These are phyloP conservation scores for Zeus faber DNA, from an alignment of 2,113 vertebrate species.

Conservation along the genomic window DNA sequence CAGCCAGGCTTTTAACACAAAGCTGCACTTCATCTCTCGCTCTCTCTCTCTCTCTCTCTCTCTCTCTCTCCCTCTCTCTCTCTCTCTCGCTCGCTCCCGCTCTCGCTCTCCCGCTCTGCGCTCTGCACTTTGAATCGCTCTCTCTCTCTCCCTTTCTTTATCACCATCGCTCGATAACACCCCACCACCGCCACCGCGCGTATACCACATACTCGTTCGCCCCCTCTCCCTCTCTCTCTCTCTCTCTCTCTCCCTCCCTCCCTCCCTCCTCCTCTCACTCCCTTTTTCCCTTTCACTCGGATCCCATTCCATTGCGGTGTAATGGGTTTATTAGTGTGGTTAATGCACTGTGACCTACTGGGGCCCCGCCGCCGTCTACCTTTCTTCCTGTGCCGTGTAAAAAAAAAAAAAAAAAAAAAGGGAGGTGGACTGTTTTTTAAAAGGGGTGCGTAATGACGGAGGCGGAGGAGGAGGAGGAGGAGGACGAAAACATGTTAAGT, in stretches of 20 bases:
- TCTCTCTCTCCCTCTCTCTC: not conserved
- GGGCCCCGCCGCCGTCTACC: conserved; percentile 45
- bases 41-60: not conserved
- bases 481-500: not conserved
- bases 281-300: conserved; percentile 33
- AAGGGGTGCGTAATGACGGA: not conserved
- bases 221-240: not conserved
- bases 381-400: conserved; percentile 27
- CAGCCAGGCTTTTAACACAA: too few relatives aligned
- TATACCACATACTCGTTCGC: too few relatives aligned
- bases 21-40: not conserved
- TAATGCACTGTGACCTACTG: conserved; percentile 64
- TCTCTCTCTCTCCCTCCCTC: not conserved
- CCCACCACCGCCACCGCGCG: too few relatives aligned
- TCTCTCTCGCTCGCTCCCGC: not conserved
- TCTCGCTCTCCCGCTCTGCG: not conserved
- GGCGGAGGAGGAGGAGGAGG: conserved; percentile 2
- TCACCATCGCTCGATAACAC: not conserved
- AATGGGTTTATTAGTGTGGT: conserved; percentile 68
- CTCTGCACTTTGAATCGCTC: too few relatives aligned
- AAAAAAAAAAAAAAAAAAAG: conserved; percentile 3
- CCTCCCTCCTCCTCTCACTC: not conserved
- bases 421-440: conserved; percentile 27
- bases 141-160: not conserved
- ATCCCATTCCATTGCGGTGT: conserved; percentile 47